Evolutionary conservation across 2,888 invertebrate species (phyloP), one percentile per base, ranked within the genome.

Genomic region (Drosophila flavopinicola): DNA sequence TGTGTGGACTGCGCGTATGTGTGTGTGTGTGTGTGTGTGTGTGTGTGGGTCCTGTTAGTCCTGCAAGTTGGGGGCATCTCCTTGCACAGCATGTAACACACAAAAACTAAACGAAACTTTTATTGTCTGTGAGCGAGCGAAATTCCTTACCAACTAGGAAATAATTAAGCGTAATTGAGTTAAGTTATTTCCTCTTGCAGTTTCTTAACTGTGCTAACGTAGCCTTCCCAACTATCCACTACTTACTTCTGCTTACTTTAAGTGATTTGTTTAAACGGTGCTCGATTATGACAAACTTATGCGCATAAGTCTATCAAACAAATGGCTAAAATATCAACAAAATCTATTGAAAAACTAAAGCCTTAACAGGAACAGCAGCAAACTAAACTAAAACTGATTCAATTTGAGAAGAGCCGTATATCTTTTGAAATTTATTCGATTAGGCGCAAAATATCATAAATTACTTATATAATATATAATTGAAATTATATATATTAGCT

Each of bases 91-190:
- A 67, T 63, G 61, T 45, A 30, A 57, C 54, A 69, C 58, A 75
- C 61, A 75, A 66, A 71, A 86, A 85, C 67, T 65, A 85, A 82
- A 75, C 66, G 80, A 76, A 83, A 83, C 70, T 85, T 85, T 85
- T 85, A 85, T 85, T 87, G 84, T 85, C 88, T 74, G 72, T 66
- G 61, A 66, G 71, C 71, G 56, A 68, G 64, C 60, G 57, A 86
- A 76, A 80, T 86, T 86, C 87, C 78, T 79, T 85, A 52, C 47
- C 77, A 83, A 85, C 84, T 83, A 85, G 84, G 80, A 85, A 87
- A 87, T 85, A 85, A 85, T 85, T 87, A 85, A 86, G 88, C 88
- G 78, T 85, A 85, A 85, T 85, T 85, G 88, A 85, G 85, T 85
- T 87, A 84, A 87, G 88, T 79, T 88, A 85, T 84, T 83, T 87